These are phyloP conservation scores for Cossypha niveicapilla DNA, from an alignment of 2,797 vertebrate species.

Conservation along the genomic window DNA sequence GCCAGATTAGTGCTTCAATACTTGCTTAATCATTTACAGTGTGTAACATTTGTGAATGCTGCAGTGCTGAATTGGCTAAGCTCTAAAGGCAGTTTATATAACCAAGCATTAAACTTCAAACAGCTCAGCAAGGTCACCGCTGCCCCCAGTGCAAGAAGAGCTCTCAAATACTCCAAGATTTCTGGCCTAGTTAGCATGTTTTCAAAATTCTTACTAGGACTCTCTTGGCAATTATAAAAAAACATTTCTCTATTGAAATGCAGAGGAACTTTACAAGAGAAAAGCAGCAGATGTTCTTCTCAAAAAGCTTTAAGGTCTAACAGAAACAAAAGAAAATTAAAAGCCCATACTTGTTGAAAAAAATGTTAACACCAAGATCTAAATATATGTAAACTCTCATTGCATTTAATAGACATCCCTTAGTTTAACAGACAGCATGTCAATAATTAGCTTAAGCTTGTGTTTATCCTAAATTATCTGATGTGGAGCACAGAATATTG, in stretches of 20 bases:
- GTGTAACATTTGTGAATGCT: neutral
- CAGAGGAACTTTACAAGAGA: neutral
- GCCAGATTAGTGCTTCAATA: conserved; percentile 37
- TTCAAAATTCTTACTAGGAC: neutral
- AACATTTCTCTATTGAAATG: neutral
- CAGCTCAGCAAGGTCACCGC: conserved; percentile 24
- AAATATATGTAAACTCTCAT: neutral
- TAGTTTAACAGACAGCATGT: neutral
- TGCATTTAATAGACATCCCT: neutral
- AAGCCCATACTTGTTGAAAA: neutral
- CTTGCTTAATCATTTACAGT: conserved; percentile 8
- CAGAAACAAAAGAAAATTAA: neutral
- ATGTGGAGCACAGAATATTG: neutral
- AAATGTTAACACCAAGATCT: neutral
- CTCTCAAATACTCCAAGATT: neutral
- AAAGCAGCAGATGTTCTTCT: neutral
- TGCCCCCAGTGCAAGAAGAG: neutral
- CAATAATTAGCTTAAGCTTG: neutral
- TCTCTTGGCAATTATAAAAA: neutral
- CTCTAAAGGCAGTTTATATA: conserved; percentile 48
- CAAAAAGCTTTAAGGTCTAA: neutral
- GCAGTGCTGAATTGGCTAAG: conserved; percentile 9
- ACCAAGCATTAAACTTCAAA: conserved; percentile 47
- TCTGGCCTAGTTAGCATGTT: conserved; percentile 20
- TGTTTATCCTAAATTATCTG: neutral